phyloP scores from a whole-genome alignment of 1,140 invertebrate genomes.

The Chelonus insularis region DNA sequence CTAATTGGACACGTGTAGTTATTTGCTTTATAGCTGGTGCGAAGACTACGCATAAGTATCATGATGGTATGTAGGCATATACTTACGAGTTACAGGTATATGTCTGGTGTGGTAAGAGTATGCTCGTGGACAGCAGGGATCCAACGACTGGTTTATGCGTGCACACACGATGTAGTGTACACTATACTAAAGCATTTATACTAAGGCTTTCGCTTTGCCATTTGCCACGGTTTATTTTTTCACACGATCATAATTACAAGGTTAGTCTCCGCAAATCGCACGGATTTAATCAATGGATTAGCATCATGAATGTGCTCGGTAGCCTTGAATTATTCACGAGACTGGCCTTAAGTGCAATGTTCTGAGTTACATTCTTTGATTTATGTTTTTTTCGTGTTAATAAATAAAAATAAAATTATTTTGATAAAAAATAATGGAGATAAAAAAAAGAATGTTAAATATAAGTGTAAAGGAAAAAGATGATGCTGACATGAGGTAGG shows the following conservation, averaged over 20 bases:
- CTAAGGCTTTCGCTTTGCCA: background rate
- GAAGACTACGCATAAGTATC: background rate
- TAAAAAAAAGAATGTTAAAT: no score
- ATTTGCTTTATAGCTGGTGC: constrained; percentile 41
- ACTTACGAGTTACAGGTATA: no score
- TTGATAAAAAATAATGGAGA: no score
- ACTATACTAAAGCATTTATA: no score
- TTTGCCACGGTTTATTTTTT: constrained; percentile 17
- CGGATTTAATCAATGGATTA: constrained; percentile 31
- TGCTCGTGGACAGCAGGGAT: no score
- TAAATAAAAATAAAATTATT: no score
- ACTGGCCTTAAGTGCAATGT: background rate
- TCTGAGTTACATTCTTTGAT: background rate
- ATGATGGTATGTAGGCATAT: background rate
- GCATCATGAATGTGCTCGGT: constrained; percentile 12
- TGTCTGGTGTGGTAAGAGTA: no score
- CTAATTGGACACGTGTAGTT: constrained; percentile 53
- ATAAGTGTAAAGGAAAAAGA: no score
- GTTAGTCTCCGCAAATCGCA: constrained; percentile 6
- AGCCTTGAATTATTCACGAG: constrained; percentile 7
- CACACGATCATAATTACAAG: constrained; percentile 28
- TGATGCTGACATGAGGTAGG: no score
- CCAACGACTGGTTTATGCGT: no score
- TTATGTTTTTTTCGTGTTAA: no score
- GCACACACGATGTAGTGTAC: background rate